These are phyloP conservation scores for Tillus elongatus DNA, from an alignment of 2,888 invertebrate genomes.

Conservation along the genomic window DNA sequence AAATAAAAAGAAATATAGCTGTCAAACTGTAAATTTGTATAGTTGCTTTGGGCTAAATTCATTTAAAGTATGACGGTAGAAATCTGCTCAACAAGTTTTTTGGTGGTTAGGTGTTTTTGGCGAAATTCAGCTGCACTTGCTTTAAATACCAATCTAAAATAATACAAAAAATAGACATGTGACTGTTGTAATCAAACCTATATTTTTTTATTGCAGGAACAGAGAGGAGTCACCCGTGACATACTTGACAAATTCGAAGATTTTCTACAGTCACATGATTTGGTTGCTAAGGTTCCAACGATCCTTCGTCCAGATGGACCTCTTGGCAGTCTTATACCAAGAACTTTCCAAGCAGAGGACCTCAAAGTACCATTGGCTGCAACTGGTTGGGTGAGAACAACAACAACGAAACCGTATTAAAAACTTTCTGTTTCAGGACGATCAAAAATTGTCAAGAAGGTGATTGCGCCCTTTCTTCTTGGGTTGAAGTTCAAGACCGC, in stretches of 20 bases:
- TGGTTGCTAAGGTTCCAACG: constrained; percentile 65
- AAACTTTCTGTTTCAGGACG: constrained; percentile 71
- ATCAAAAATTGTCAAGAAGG: constrained; percentile 64
- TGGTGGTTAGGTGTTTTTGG: no score
- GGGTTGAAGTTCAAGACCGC: constrained; percentile 82
- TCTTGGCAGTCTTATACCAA: constrained; percentile 53
- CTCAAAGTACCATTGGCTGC: constrained; percentile 62
- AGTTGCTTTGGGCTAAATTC: no score
- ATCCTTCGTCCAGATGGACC: constrained; percentile 49
- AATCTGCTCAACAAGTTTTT: no score
- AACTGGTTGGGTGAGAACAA: no score
- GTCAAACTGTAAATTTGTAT: no score
- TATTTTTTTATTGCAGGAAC: constrained; percentile 41
- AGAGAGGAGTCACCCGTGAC: constrained; percentile 47
- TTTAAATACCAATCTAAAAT: no score
- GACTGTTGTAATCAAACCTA: neutral
- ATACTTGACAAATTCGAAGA: constrained; percentile 65
- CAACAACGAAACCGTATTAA: no score
- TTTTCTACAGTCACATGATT: constrained; percentile 66
- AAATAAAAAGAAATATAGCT: no score
- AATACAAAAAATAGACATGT: no score
- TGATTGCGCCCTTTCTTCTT: constrained; percentile 74
- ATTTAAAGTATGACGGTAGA: no score
- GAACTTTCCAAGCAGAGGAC: constrained; percentile 58
- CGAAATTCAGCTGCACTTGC: no score